Percentiles rank a stretch among this genome's conserved stretches.
phyloP scores from a whole-genome alignment of 2,797 vertebrate species.

The Dryobates pubescens region DNA sequence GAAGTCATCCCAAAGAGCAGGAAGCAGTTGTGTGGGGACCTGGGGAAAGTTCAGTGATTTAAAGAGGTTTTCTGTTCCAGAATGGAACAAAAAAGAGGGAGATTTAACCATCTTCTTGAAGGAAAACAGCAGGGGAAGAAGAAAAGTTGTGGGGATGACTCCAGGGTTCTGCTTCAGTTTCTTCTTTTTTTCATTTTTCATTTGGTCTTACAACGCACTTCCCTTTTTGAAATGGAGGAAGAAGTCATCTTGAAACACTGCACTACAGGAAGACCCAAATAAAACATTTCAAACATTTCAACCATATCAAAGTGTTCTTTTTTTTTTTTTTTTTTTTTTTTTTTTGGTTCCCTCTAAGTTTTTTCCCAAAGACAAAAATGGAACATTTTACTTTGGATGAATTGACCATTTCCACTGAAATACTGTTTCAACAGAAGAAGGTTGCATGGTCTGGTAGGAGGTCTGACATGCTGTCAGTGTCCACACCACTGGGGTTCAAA shows the following conservation, averaged over 20 bases:
- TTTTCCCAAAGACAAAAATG: not conserved
- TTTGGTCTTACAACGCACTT: conserved; percentile 35
- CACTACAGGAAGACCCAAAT: not conserved
- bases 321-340: not conserved
- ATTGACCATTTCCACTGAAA: not conserved
- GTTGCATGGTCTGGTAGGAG: not conserved
- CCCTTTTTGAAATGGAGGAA: not conserved
- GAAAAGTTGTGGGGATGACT: not conserved
- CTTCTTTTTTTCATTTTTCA: conserved; percentile 4
- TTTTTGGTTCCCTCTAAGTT: not conserved
- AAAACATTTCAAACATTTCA: conserved; percentile 38
- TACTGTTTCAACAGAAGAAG: not conserved
- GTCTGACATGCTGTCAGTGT: not conserved
- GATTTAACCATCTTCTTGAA: conserved; percentile 24
- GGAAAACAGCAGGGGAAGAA: conserved; percentile 37
- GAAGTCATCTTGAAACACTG: conserved; percentile 2
- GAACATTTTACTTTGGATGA: not conserved
- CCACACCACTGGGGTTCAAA: accelerated
- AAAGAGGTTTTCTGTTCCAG: not conserved
- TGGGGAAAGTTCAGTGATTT: conserved; percentile 7
- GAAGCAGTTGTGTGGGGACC: not conserved
- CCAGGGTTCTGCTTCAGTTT: conserved; percentile 12
- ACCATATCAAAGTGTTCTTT: not conserved
- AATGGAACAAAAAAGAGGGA: conserved; percentile 28
- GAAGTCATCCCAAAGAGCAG: not conserved